These are phyloP conservation scores for Hydriomena furcata DNA, from an alignment of 2,888 invertebrate genomes.

Conservation along the genomic window DNA sequence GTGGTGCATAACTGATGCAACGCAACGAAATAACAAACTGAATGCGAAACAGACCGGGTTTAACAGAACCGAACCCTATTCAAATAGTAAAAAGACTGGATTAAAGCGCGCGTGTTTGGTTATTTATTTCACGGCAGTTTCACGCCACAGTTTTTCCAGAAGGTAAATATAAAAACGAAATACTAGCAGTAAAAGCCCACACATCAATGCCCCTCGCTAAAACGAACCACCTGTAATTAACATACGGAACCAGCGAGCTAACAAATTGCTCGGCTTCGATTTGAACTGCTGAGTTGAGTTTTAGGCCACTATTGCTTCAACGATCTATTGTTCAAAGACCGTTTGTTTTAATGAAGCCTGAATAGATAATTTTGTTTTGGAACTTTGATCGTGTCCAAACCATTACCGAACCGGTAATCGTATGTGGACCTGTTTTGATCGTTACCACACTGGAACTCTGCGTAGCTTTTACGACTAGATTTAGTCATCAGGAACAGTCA, in stretches of 20 bases:
- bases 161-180: conserved; percentile 16
- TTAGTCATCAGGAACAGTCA: no score
- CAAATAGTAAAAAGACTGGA: background rate
- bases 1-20: background rate
- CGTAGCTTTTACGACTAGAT: no score
- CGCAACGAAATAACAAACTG: background rate
- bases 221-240: conserved; percentile 27
- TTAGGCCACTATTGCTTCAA: conserved; percentile 7
- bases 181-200: conserved; percentile 18
- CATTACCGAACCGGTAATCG: no score
- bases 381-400: no score
- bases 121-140: conserved; percentile 8
- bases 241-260: conserved; percentile 25
- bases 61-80: conserved; percentile 2
- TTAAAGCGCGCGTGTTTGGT: background rate
- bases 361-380: background rate
- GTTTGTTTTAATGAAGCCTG: background rate
- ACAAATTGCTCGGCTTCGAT: conserved; percentile 27
- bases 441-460: no score
- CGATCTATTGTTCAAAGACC: conserved; percentile 4
- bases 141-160: conserved; percentile 16
- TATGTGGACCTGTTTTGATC: no score
- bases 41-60: background rate
- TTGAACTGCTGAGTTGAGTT: conserved; percentile 17
- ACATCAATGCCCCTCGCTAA: conserved; percentile 16